phyloP scores from a whole-genome alignment of 2,113 vertebrate species.

The Oostethus manadensis region DNA sequence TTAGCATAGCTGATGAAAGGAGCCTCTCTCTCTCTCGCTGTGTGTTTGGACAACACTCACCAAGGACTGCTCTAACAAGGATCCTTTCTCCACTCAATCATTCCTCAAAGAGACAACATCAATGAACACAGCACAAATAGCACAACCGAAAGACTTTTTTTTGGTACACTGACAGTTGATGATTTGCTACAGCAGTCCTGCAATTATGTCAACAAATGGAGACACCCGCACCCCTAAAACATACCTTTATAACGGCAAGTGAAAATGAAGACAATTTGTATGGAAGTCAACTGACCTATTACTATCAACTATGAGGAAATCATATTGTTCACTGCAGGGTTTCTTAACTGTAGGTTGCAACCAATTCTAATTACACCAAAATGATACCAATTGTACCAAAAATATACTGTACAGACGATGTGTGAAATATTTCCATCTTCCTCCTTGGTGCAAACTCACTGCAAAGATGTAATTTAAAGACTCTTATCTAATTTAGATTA shows the following conservation, averaged over 20 bases:
- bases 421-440: too few relatives aligned
- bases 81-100: slow-evolving; percentile 52
- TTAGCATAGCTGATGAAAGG: slow-evolving; percentile 72
- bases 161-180: slow-evolving; percentile 18
- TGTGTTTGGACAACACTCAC: slow-evolving; percentile 55
- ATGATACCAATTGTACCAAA: too few relatives aligned
- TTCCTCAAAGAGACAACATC: slow-evolving; percentile 44
- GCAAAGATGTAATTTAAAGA: too few relatives aligned
- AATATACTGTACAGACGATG: too few relatives aligned
- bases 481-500: too few relatives aligned
- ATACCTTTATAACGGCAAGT: not conserved
- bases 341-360: too few relatives aligned
- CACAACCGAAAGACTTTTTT: slow-evolving; percentile 32
- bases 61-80: slow-evolving; percentile 48
- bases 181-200: not conserved
- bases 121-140: slow-evolving; percentile 40
- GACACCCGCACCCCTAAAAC: not conserved
- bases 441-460: too few relatives aligned
- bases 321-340: too few relatives aligned
- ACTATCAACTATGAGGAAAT: not conserved
- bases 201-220: slow-evolving; percentile 2
- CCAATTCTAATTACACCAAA: too few relatives aligned
- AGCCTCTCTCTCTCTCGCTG: slow-evolving; percentile 66
- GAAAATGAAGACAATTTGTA: not conserved
- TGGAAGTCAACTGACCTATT: too few relatives aligned